Percentiles rank a stretch among this genome's conserved stretches.
These are phyloP conservation scores for Sceloporus undulatus DNA, from an alignment of 2,113 vertebrate genomes.

Conservation along the genomic window DNA sequence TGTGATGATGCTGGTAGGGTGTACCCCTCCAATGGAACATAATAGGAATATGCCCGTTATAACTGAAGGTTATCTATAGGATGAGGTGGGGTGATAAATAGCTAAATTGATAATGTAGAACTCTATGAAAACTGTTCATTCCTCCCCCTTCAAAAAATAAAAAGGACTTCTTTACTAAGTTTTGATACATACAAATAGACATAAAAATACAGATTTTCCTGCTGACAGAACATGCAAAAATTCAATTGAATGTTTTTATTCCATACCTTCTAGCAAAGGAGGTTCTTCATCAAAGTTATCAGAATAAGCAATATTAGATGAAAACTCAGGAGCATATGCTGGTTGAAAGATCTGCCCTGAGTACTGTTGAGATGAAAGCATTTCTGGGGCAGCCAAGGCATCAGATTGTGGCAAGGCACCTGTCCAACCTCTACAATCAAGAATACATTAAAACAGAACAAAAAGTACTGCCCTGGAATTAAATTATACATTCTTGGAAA, in stretches of 20 bases:
- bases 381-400: slow-evolving; percentile 57
- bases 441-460: not conserved
- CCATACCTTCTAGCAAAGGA: slow-evolving; percentile 88
- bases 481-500: not conserved
- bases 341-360: slow-evolving; percentile 82
- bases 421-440: slow-evolving; percentile 56
- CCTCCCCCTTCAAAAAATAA: too few species aligned
- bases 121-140: not conserved
- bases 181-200: not conserved
- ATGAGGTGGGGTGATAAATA: not conserved
- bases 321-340: not conserved
- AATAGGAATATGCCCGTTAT: not conserved
- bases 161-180: too few species aligned
- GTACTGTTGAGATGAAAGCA: slow-evolving; percentile 58
- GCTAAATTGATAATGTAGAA: not conserved
- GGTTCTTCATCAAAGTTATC: slow-evolving; percentile 84
- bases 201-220: not conserved
- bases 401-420: not conserved
- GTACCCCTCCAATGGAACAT: too few species aligned
- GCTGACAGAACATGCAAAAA: fast-evolving
- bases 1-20: too few species aligned
- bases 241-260: fast-evolving
- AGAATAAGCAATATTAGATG: slow-evolving; percentile 55
- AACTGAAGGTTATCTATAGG: not conserved
- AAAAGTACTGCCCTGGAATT: not conserved